Conservation (phyloP, 2,888 invertebrate species). For the Perdita meconis region DNA sequence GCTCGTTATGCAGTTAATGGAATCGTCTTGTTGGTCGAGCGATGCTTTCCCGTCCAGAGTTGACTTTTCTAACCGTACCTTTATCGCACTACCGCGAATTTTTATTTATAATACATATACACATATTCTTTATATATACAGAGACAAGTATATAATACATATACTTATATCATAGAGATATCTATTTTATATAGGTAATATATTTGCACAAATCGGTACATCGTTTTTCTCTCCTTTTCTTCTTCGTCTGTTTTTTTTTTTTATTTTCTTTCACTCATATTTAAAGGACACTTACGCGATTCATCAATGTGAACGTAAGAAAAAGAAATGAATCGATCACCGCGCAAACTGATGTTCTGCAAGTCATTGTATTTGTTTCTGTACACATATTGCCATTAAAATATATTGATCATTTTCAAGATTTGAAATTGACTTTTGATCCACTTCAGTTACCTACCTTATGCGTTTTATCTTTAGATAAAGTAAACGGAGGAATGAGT, state of each 20-base stretch:
- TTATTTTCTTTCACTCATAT: constrained; percentile 22
- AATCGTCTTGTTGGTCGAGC: constrained; percentile 2
- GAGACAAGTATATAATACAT: not conserved
- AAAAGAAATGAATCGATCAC: constrained; percentile 7
- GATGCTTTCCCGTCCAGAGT: constrained; percentile 45
- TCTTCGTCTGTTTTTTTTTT: constrained; percentile 18
- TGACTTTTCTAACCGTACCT: constrained; percentile 52
- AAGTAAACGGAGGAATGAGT: not conserved
- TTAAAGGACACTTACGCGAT: constrained; percentile 9
- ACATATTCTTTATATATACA: constrained; percentile 43
- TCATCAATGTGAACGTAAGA: constrained; percentile 17
- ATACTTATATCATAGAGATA: constrained; percentile 30
- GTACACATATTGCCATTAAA: constrained; percentile 41
- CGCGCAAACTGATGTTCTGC: constrained; percentile 17
- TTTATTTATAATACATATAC: constrained; percentile 62
- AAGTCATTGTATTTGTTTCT: constrained; percentile 45
- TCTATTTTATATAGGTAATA: constrained; percentile 51
- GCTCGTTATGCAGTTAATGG: not conserved
- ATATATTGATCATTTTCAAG: constrained; percentile 36
- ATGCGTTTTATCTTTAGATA: not conserved
- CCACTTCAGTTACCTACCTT: not conserved
- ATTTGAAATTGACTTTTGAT: constrained; percentile 2
- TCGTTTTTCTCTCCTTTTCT: constrained; percentile 26
- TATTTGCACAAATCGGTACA: constrained; percentile 52
- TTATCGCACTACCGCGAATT: constrained; percentile 46